Evolutionary conservation across 1,140 invertebrate genomes (phyloP).

Genomic region (Nebria ingens): DNA sequence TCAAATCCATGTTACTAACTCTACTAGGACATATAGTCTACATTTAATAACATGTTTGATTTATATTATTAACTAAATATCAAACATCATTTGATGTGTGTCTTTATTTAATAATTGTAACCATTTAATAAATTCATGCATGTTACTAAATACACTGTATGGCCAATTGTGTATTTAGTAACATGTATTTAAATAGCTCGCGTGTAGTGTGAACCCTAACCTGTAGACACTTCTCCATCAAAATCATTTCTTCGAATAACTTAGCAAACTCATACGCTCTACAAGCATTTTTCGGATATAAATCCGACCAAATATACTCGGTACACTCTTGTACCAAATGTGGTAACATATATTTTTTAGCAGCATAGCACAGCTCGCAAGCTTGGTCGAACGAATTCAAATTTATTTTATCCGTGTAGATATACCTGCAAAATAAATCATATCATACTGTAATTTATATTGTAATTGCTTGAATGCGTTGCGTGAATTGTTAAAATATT

Average conservation of each 20-base stretch:
- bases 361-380: slow-evolving; percentile 75
- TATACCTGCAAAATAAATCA: slow-evolving; percentile 44
- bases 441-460: slow-evolving; percentile 3
- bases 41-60: too few relatives aligned
- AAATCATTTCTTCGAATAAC: slow-evolving; percentile 66
- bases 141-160: background rate
- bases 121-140: too few relatives aligned
- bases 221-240: slow-evolving; percentile 70
- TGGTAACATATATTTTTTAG: slow-evolving; percentile 80
- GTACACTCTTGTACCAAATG: slow-evolving; percentile 70
- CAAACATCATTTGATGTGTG: too few relatives aligned
- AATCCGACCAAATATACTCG: slow-evolving; percentile 65
- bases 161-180: too few relatives aligned
- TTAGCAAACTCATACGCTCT: slow-evolving; percentile 76
- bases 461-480: too few relatives aligned
- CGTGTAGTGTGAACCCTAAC: too few relatives aligned
- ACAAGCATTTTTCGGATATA: slow-evolving; percentile 68
- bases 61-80: too few relatives aligned
- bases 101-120: too few relatives aligned
- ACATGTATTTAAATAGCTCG: too few relatives aligned
- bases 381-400: slow-evolving; percentile 71
- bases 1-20: too few relatives aligned
- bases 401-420: slow-evolving; percentile 70
- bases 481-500: too few relatives aligned
- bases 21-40: too few relatives aligned